A percentile compares a stretch with the other conserved stretches of the same genome.
phyloP scores from a whole-genome alignment of 1,140 invertebrate species.

The Venturia canescens region DNA sequence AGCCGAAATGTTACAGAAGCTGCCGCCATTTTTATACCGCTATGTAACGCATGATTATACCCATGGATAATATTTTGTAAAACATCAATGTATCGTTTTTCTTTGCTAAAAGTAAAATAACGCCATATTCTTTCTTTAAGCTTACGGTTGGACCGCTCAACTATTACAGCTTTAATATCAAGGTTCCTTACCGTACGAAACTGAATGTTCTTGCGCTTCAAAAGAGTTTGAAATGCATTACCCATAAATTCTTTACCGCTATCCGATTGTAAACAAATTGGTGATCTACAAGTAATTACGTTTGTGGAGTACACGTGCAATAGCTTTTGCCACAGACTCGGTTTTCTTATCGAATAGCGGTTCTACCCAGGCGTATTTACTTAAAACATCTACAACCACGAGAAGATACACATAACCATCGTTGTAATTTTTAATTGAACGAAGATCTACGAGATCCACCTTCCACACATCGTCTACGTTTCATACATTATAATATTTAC shows the following conservation, averaged over 20 bases:
- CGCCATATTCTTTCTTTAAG: slow-evolving; percentile 52
- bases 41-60: slow-evolving; percentile 51
- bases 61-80: slow-evolving; percentile 48
- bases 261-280: slow-evolving; percentile 50
- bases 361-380: slow-evolving; percentile 49
- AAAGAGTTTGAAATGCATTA: slow-evolving; percentile 40
- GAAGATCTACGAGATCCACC: slow-evolving; percentile 36
- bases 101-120: slow-evolving; percentile 48
- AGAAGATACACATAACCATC: slow-evolving; percentile 34
- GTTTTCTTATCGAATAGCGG: slow-evolving; percentile 42
- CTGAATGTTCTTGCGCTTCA: no score
- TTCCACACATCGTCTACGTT: slow-evolving; percentile 53
- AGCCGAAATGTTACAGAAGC: slow-evolving; percentile 16
- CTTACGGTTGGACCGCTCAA: no score
- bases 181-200: no score
- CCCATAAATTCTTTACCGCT: slow-evolving; percentile 54
- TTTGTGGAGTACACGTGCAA: not conserved
- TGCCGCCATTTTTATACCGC: slow-evolving; percentile 20
- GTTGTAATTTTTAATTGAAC: not conserved
- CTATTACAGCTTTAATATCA: no score
- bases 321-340: not conserved
- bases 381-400: slow-evolving; percentile 44
- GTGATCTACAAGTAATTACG: not conserved
- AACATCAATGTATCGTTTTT: slow-evolving; percentile 53
- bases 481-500: slow-evolving; percentile 39